Evolutionary conservation across 2,888 invertebrate genomes (phyloP), one percentile per base, ranked within the genome.

Genomic region (Amorpha juglandis): DNA sequence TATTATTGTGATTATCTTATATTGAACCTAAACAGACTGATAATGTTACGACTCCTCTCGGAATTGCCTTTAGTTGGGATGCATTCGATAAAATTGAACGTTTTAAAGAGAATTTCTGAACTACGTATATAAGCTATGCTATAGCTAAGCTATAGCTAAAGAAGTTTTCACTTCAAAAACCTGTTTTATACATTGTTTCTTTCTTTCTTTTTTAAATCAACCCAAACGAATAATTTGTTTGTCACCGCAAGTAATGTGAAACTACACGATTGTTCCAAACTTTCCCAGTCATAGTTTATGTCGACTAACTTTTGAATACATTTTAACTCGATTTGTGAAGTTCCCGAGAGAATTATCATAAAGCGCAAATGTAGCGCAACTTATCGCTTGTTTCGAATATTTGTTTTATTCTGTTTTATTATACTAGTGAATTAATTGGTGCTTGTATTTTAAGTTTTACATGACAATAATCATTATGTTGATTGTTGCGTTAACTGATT

Each of bases 241-340:
- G 38, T 11, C 33, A 12, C 42, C 12, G 3, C 38, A 58, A 42
- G 58, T 58, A 58, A 42, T 19, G 19, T 19, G 8, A 58, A 38
- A 58, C 19, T 42, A 58, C 19, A 38, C 9, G 1, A 33, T 35
- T 6, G 6, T 38, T 9, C 42, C 19, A 58, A 58, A 58, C 19
- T 42, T 58, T 6, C 1, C 4, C 58, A 38, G 19, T 19, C 53
- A 53, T 33, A 42, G 58, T 58, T 42, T 11, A 12, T 19, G 21
- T 9, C 19, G 58, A 42, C 19, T 58, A 58, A 58, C 58, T 58
- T 58, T 58, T 58, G 58, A 58, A 58, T 58, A 58, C 58, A 42
- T 58, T 58, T 58, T 42, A 58, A 42, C 58, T 58, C 38, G 38
- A 58, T 58, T 38, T 58, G 58, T 58, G 42, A 42, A 58, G 19